These are phyloP conservation scores for Eutrigla gurnardus DNA, from an alignment of 2,797 vertebrate genomes.

Conservation along the genomic window DNA sequence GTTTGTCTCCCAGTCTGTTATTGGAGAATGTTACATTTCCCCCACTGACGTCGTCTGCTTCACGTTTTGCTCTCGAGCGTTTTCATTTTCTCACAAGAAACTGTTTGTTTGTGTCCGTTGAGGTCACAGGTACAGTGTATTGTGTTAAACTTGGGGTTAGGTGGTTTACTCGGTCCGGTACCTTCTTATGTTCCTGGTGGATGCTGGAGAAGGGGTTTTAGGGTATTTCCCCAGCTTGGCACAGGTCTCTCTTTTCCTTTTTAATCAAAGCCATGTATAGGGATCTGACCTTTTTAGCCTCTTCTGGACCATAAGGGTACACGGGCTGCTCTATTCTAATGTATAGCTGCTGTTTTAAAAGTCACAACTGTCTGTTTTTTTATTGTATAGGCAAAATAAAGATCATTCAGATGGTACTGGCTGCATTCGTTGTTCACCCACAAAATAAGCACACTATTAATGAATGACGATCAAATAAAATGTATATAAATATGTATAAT, in stretches of 20 bases:
- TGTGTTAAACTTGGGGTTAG: background rate
- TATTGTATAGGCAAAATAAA: slow-evolving; percentile 59
- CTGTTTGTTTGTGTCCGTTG: slow-evolving; percentile 15
- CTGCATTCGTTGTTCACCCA: slow-evolving; percentile 2
- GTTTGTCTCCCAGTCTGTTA: slow-evolving; percentile 4
- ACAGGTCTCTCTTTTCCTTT: slow-evolving; percentile 8
- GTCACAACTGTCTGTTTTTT: slow-evolving; percentile 28
- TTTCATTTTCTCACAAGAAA: slow-evolving; percentile 14
- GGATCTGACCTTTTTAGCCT: slow-evolving; percentile 11
- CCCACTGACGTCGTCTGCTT: background rate
- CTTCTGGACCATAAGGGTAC: slow-evolving; percentile 23
- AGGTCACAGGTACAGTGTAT: slow-evolving; percentile 13
- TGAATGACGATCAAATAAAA: too few species aligned
- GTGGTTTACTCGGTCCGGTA: background rate
- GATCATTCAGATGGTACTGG: slow-evolving; percentile 36
- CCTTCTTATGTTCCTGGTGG: slow-evolving; percentile 9
- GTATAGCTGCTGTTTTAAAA: slow-evolving; percentile 44
- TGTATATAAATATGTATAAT: too few species aligned
- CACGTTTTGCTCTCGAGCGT: background rate
- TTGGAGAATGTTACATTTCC: slow-evolving; percentile 5
- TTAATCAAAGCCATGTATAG: background rate
- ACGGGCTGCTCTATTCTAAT: slow-evolving; percentile 25
- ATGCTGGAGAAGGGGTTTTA: background rate
- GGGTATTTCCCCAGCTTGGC: background rate
- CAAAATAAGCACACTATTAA: background rate